Conservation (phyloP, 2,888 invertebrate genomes). For the Cenopis cana region DNA sequence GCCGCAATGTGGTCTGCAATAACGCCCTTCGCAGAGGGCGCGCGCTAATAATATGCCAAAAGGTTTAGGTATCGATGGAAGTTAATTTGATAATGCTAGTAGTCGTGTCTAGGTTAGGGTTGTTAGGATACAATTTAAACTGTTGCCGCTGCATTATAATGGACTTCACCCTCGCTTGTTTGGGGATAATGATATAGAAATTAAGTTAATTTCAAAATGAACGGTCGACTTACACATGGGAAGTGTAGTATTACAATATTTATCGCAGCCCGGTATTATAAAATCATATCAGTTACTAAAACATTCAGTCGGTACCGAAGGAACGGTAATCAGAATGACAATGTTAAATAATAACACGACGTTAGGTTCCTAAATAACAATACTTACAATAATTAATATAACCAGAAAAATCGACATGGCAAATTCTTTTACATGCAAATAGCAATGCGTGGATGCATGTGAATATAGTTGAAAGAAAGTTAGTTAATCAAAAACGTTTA, state of each 20-base stretch:
- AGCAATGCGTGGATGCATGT: no score
- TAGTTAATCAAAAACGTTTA: no score
- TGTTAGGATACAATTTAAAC: constrained; percentile 43
- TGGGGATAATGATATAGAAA: constrained; percentile 27
- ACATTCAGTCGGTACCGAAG: not conserved
- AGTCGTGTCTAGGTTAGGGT: constrained; percentile 29
- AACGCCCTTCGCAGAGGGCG: constrained; percentile 57
- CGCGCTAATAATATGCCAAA: constrained; percentile 55
- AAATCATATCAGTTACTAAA: not conserved
- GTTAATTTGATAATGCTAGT: constrained; percentile 42
- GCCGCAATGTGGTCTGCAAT: constrained; percentile 49
- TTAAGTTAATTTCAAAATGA: constrained; percentile 22
- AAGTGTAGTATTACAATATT: not conserved
- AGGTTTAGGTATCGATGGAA: constrained; percentile 41
- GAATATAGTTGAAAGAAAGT: no score
- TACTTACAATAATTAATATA: no score
- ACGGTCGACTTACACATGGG: not conserved
- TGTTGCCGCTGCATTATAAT: constrained; percentile 28
- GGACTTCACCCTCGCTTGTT: constrained; percentile 16
- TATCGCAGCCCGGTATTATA: constrained; percentile 1
- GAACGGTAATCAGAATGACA: no score
- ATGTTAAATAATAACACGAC: no score
- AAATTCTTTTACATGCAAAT: no score
- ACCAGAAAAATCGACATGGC: no score
- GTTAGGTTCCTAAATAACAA: no score